Evolutionary conservation across 1,140 invertebrate species (phyloP), one percentile per base, ranked within the genome.

Genomic region (Pteromalus puparum): DNA sequence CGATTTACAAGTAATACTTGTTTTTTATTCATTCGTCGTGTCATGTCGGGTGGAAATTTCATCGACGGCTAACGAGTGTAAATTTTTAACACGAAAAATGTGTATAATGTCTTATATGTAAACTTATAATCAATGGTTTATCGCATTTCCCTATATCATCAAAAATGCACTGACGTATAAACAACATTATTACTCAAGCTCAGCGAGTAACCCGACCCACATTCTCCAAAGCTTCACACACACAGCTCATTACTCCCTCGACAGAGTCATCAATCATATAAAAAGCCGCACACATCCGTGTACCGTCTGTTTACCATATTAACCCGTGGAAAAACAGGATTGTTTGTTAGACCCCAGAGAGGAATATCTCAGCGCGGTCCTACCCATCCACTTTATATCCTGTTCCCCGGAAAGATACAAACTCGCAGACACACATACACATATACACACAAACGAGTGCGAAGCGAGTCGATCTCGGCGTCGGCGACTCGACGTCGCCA

Each of bases 401-500:
- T 2, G 4, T 34, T 34, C 48, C 53, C 21, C 53, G 18, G 53
- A 61, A 61, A 61, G 15, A 61, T 61, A 61, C 5, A 61, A 61
- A 61, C 21, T 53, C 48, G 46, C 46, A 9, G 3, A 21, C 13
- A 53, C 46, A 15, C n/a, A 68, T 26, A 28, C 26, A 68, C 3
- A 68, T 68, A 26, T 26, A 28, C 7, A 42, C 10, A 65, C 1
- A 65, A 34, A 34, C 30, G 30, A 34, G 30, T 5, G n/a, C n/a
- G 67, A 3, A 81, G 70, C 26, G 30, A 65, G 68, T 73, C 42
- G 79, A 81, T 73, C 67, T 74, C 68, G 15, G 12, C 21, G 61
- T 3, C 72, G 53, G 74, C 88, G 89, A 87, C 88, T 78, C 75
- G 81, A 86, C 77, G 89, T 86, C 89, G 89, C 87, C 87, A n/a